Conservation (phyloP, 2,888 invertebrate species). For the Drosophila recens region DNA sequence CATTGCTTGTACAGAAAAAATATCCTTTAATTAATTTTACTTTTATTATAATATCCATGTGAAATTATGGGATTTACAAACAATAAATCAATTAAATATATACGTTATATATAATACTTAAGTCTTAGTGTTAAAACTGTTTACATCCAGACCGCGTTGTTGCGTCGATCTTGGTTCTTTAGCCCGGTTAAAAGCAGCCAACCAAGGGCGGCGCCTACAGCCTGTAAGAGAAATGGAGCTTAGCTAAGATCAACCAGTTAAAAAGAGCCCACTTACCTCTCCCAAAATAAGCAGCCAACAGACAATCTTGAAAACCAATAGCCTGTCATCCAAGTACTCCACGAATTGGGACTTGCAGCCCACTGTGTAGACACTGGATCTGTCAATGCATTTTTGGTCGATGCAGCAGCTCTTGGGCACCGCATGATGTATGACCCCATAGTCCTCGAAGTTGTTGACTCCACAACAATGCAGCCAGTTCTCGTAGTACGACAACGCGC, state of each 20-base stretch:
- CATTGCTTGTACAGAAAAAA: not conserved
- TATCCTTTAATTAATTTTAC: not conserved
- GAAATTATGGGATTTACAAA: not conserved
- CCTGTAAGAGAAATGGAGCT: conserved; percentile 43
- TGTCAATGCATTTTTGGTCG: conserved; percentile 64
- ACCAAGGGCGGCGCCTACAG: conserved; percentile 70
- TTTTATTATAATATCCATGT: conserved; percentile 1
- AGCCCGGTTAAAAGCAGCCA: conserved; percentile 76
- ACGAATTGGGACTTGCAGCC: conserved; percentile 80
- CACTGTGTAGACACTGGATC: conserved; percentile 56
- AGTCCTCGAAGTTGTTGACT: conserved; percentile 76
- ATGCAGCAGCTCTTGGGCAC: conserved; percentile 76
- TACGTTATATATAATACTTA: no score
- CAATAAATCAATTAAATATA: conserved; percentile 19
- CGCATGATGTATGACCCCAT: conserved; percentile 71
- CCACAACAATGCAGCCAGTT: conserved; percentile 81
- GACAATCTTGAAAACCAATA: conserved; percentile 76
- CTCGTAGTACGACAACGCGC: conserved; percentile 80
- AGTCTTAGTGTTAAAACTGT: conserved; percentile 17
- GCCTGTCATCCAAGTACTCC: conserved; percentile 76
- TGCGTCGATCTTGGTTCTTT: conserved; percentile 77
- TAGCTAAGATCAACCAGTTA: not conserved
- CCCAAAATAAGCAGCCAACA: conserved; percentile 76
- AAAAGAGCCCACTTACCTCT: conserved; percentile 61
- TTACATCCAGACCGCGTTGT: conserved; percentile 81